These are phyloP conservation scores for Engystomops pustulosus DNA, from an alignment of 2,113 vertebrate species.

Conservation along the genomic window DNA sequence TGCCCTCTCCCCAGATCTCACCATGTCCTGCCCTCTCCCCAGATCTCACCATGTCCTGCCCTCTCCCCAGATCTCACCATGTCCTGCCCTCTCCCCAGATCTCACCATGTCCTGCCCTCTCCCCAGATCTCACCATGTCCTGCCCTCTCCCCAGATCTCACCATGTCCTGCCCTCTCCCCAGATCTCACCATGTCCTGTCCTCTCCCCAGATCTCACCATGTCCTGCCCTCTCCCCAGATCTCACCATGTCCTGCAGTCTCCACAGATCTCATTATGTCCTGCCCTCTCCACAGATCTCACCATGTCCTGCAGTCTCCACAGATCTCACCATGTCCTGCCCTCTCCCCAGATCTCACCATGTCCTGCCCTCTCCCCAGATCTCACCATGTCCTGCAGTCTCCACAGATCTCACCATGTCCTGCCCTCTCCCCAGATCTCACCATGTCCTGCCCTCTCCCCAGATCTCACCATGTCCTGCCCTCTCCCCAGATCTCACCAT, in stretches of 20 bases:
- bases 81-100: slow-evolving; percentile 77
- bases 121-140: slow-evolving; percentile 80
- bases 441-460: slow-evolving; percentile 81
- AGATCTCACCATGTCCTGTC: slow-evolving; percentile 79
- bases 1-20: slow-evolving; percentile 80
- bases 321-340: slow-evolving; percentile 79
- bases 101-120: slow-evolving; percentile 80
- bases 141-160: slow-evolving; percentile 80
- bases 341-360: slow-evolving; percentile 80
- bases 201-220: slow-evolving; percentile 80
- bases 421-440: slow-evolving; percentile 80
- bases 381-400: too few relatives aligned
- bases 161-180: slow-evolving; percentile 81
- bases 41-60: slow-evolving; percentile 79
- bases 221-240: slow-evolving; percentile 77
- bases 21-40: slow-evolving; percentile 81
- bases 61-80: slow-evolving; percentile 80
- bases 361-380: slow-evolving; percentile 80
- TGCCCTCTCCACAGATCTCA: slow-evolving; percentile 79
- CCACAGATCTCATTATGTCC: slow-evolving; percentile 77
- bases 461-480: slow-evolving; percentile 79
- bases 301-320: slow-evolving; percentile 78
- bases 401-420: slow-evolving; percentile 77
- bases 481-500: too few relatives aligned
- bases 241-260: slow-evolving; percentile 80